These are phyloP conservation scores for Xenus cinereus DNA, from an alignment of 2,113 vertebrate genomes.

Conservation along the genomic window DNA sequence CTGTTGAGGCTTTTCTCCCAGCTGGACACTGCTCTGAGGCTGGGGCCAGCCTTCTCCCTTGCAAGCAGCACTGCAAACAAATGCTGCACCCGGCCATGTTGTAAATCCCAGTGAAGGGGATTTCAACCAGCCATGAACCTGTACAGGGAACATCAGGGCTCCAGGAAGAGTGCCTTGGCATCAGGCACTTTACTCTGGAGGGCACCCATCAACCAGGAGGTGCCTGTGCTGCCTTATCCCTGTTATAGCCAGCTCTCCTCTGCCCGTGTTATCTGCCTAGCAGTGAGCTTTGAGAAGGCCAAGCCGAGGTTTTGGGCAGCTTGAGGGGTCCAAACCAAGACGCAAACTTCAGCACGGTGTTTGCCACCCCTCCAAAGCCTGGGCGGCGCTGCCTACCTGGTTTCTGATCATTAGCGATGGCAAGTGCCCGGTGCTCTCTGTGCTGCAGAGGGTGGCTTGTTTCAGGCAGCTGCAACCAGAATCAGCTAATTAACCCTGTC, in stretches of 20 bases:
- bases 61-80: background rate
- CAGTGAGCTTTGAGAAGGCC: background rate
- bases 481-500: background rate
- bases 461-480: background rate
- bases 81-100: no score
- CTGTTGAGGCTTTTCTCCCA: accelerated
- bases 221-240: no score
- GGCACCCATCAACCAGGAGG: no score
- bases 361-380: background rate
- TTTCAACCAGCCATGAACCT: no score
- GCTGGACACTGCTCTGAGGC: background rate
- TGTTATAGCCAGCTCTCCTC: no score
- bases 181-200: no score
- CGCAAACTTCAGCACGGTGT: background rate
- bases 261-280: no score
- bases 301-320: background rate
- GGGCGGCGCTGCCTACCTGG: accelerated
- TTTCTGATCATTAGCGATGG: background rate
- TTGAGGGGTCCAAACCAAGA: background rate
- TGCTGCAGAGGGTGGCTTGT: background rate
- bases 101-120: no score
- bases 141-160: no score
- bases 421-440: background rate
- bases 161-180: no score
- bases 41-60: background rate